Percentiles rank a stretch among this genome's conserved stretches.
Evolutionary conservation across 1,140 invertebrate species (phyloP).

Genomic region (Pygmarrhopalites habei): DNA sequence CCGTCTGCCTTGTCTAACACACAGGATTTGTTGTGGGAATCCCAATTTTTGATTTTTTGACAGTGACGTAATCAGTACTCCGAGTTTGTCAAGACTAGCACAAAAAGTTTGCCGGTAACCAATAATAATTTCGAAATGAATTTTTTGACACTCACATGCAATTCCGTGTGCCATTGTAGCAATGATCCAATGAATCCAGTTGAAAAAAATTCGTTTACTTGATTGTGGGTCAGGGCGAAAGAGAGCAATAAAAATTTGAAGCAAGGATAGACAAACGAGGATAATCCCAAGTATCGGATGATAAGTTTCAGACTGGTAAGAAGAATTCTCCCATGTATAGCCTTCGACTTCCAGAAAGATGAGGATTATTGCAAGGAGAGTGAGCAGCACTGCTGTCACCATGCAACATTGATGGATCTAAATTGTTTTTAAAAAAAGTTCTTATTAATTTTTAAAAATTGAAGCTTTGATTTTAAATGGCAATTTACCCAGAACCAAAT

Average conservation of each 20-base stretch:
- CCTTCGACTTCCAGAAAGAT: conserved; percentile 75
- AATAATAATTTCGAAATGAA: too few species aligned
- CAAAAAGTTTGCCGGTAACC: too few species aligned
- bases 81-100: too few species aligned
- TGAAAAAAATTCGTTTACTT: conserved; percentile 74
- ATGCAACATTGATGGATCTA: conserved; percentile 80
- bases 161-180: conserved; percentile 88
- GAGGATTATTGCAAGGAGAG: conserved; percentile 65
- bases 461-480: too few species aligned
- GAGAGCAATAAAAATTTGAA: conserved; percentile 75
- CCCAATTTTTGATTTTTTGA: too few species aligned
- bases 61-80: too few species aligned
- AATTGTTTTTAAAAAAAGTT: too few species aligned
- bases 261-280: conserved; percentile 69
- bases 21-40: too few species aligned
- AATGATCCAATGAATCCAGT: conserved; percentile 88
- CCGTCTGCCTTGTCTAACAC: too few species aligned
- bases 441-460: too few species aligned
- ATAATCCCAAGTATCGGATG: conserved; percentile 59
- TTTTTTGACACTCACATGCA: conserved; percentile 63
- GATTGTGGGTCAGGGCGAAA: conserved; percentile 78
- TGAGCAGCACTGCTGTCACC: conserved; percentile 69
- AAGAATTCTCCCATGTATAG: too few species aligned
- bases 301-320: conserved; percentile 56
- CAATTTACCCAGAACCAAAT: too few species aligned